Percentiles rank a stretch among this genome's conserved stretches.
Conservation (phyloP, 2,888 invertebrate species). For the Cepaea hortensis region DNA sequence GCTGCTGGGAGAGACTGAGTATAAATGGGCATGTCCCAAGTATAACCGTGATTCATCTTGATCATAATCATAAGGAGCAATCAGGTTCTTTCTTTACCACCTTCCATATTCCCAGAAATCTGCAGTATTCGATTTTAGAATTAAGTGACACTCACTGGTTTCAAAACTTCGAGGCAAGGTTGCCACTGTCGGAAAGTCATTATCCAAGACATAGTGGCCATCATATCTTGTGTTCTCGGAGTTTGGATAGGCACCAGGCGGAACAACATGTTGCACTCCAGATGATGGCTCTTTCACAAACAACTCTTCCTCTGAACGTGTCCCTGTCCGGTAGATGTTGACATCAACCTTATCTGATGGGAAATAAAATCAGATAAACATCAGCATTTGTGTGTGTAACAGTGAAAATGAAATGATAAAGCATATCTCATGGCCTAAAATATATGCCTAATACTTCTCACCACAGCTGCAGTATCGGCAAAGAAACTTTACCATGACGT, state of each 20-base stretch:
- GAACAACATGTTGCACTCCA: conserved; percentile 51
- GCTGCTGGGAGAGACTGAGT: no score
- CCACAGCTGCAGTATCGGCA: no score
- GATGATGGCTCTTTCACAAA: conserved; percentile 57
- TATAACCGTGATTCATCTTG: no score
- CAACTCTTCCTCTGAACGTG: conserved; percentile 56
- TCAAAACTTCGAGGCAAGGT: conserved; percentile 30
- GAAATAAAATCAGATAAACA: background rate
- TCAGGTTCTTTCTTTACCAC: no score
- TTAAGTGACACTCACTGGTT: conserved; percentile 4
- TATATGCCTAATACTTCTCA: no score
- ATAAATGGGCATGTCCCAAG: no score
- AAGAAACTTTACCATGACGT: no score
- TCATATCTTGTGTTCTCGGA: conserved; percentile 61
- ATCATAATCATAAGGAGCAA: no score
- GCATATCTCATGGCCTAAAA: no score
- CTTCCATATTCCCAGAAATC: no score
- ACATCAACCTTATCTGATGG: conserved; percentile 59
- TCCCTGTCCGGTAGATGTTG: conserved; percentile 63
- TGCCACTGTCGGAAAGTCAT: conserved; percentile 67
- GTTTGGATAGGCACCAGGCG: conserved; percentile 58
- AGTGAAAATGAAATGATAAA: no score
- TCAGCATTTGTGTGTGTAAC: no score
- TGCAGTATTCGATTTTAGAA: background rate
- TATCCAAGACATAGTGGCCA: conserved; percentile 66